Conservation (phyloP, 2,888 invertebrate genomes). For the Rhynchonema sp. region DNA sequence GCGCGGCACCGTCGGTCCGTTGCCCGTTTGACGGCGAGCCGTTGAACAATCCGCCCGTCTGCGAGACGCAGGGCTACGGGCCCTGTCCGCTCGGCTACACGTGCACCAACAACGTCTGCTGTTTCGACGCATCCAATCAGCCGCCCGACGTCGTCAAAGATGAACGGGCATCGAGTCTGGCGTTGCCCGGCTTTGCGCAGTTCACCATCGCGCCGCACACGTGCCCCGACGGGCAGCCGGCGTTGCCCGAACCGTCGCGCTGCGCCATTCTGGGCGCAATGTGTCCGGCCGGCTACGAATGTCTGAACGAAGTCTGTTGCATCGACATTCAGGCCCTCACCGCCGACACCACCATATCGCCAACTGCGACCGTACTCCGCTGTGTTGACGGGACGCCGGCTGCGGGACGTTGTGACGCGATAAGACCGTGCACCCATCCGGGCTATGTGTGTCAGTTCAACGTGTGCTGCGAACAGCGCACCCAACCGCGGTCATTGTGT, state of each 20-base stretch:
- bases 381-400: neutral
- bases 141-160: too few relatives aligned
- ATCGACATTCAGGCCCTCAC: neutral
- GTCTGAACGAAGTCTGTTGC: neutral
- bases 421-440: neutral
- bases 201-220: neutral
- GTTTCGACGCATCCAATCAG: neutral
- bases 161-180: too few relatives aligned
- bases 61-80: neutral
- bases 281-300: neutral
- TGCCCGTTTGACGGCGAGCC: neutral
- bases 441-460: slow-evolving; percentile 10
- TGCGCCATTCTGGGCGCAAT: neutral
- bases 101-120: neutral
- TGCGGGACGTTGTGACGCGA: neutral
- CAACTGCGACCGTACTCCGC: neutral
- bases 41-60: neutral
- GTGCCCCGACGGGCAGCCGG: neutral
- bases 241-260: neutral
- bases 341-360: neutral
- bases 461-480: slow-evolving; percentile 13
- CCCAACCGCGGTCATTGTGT: neutral
- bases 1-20: neutral
- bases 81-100: neutral
- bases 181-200: neutral